Evolutionary conservation across 1,140 invertebrate species (phyloP).

Genomic region (Aradophagus sp.): DNA sequence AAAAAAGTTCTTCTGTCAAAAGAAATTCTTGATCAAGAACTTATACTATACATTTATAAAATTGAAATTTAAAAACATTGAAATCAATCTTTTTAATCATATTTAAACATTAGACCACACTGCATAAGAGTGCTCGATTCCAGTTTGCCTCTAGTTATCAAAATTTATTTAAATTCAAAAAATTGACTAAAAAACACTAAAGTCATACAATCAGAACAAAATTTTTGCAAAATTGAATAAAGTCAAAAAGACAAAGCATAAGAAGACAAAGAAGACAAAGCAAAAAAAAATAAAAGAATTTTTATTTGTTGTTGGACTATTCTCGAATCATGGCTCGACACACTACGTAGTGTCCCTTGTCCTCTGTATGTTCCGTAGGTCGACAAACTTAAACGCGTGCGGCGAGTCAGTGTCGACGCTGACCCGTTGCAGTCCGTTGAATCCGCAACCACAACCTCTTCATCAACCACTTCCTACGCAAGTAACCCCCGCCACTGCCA

Average conservation of each 20-base stretch:
- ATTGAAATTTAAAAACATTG: too few relatives aligned
- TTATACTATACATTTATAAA: too few relatives aligned
- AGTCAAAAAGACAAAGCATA: too few relatives aligned
- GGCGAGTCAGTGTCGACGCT: constrained; percentile 76
- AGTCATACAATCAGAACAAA: too few relatives aligned
- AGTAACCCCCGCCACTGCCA: constrained; percentile 74
- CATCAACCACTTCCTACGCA: constrained; percentile 76
- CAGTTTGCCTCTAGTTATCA: too few relatives aligned
- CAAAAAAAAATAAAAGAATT: constrained; percentile 3
- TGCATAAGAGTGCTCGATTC: constrained; percentile 11
- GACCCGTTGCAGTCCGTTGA: constrained; percentile 76
- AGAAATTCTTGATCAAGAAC: too few relatives aligned
- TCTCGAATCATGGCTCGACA: constrained; percentile 58
- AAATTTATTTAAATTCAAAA: too few relatives aligned
- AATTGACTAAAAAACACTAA: too few relatives aligned
- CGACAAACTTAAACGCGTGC: constrained; percentile 75
- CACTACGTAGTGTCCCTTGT: constrained; percentile 69
- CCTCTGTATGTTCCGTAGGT: constrained; percentile 75
- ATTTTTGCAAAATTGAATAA: not conserved
- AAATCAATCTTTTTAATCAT: too few relatives aligned
- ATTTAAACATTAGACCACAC: too few relatives aligned
- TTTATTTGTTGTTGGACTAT: constrained; percentile 45
- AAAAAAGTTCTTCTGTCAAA: too few relatives aligned
- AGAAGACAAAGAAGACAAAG: not conserved
- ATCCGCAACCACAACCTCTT: constrained; percentile 75